Base-by-base conservation (phyloP, 2,888 invertebrate species). In the Chrysolina oricalcia region DNA sequence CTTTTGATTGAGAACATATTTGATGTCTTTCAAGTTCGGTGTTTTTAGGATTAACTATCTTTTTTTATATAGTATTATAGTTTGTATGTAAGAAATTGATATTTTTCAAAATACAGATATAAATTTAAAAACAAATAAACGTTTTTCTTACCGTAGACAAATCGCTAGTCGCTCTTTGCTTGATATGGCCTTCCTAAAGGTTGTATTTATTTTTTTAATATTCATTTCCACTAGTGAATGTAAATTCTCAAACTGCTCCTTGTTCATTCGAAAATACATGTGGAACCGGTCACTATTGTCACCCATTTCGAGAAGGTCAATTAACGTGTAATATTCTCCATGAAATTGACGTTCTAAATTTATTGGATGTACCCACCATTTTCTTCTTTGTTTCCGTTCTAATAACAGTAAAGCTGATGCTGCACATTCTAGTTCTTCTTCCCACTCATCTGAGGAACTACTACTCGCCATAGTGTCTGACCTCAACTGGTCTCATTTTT, bases 401-500 rank as follows among this genome's bases (percentile, higher is more conserved):
- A 59, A 59, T 59, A 59, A 59, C 59, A 59, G 59, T 59, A 21
- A 59, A 59, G 59, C 59, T 59, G 23, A 23, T 59, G 59, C 59
- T 59, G 59, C 59, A 59, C 59, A 59, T 59, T 23, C 23, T 59
- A 59, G 59, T 59, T 59, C 59, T 59, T 59, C 59, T 59, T 59
- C 23, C 9, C 59, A 59, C 27, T 27, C 27, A 27, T 27, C 27
- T 27, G 27, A 27, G 27, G 27, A 27, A 27, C 27, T 27, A 27
- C 27, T 27, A 27, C 27, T 27, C 27, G 27, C 5, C 27, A n/a
- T n/a, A 27, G 27, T 27, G 27, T 27, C 27, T 27, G 27, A 27
- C 27, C 27, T 27, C 27, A 27, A 27, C 27, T 27, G 27, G 27
- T 27, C 27, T 27, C 27, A 27, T 27, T 27, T 27, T 27, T 27